Percentiles rank a stretch among this genome's conserved stretches.
Evolutionary conservation across 2,113 vertebrate species (phyloP).

Genomic region (Elachura formosa): DNA sequence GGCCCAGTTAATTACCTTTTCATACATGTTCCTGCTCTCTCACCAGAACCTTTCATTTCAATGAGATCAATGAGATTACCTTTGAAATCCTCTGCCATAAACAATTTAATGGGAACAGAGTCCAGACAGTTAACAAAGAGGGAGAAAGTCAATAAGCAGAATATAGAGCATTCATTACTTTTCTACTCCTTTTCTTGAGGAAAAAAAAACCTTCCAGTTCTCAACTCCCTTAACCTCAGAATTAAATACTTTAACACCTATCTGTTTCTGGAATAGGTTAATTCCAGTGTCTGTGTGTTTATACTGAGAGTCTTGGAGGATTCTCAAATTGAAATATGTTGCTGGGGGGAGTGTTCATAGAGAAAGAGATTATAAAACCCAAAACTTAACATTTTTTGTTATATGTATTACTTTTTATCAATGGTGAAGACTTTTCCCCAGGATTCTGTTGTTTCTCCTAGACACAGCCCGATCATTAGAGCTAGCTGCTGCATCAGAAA

Average conservation of each 20-base stretch:
- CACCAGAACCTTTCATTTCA: background rate
- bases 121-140: background rate
- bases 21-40: background rate
- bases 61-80: rapidly evolving
- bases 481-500: background rate
- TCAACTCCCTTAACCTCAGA: background rate
- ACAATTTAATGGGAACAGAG: background rate
- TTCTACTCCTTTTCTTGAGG: background rate
- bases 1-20: background rate
- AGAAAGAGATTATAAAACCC: background rate
- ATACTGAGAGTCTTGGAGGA: background rate
- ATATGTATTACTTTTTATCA: background rate
- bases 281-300: background rate
- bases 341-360: rapidly evolving
- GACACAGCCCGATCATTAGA: background rate
- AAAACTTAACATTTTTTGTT: background rate
- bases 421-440: background rate
- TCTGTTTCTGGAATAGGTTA: background rate
- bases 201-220: background rate
- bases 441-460: background rate
- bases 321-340: background rate
- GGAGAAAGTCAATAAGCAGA: background rate
- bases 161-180: background rate
- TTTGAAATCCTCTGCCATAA: background rate
- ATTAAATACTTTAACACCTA: background rate